Evolutionary conservation across 1,140 invertebrate species (phyloP).

Genomic region (Drosophila saltans): DNA sequence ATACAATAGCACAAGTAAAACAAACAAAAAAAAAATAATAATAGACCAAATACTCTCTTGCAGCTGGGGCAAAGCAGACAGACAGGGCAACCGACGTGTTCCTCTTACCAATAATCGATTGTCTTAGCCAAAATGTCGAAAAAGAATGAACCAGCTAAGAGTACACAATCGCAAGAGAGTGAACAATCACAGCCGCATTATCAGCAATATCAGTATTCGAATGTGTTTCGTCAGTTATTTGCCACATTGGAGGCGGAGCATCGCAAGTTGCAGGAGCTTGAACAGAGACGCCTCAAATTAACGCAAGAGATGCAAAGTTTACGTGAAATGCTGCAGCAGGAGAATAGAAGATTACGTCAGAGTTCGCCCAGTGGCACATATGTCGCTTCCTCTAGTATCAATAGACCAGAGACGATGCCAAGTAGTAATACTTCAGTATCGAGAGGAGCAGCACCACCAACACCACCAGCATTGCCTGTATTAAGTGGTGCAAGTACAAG

Average conservation of each 20-base stretch:
- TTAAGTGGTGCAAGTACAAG: too few relatives aligned
- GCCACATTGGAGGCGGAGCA: slow-evolving; percentile 43
- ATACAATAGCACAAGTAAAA: not conserved
- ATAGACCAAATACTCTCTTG: not conserved
- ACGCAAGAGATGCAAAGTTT: slow-evolving; percentile 40
- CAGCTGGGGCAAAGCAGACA: too few relatives aligned
- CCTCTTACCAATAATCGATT: too few relatives aligned
- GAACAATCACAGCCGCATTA: not conserved
- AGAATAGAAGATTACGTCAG: slow-evolving; percentile 24
- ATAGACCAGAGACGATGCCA: too few relatives aligned
- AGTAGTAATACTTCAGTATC: too few relatives aligned
- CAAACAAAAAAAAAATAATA: not conserved
- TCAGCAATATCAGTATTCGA: not conserved
- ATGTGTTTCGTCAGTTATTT: slow-evolving; percentile 28
- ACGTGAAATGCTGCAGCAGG: slow-evolving; percentile 18
- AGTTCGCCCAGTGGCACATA: not conserved
- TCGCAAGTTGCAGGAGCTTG: slow-evolving; percentile 37
- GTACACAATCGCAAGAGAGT: not conserved
- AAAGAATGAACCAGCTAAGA: not conserved
- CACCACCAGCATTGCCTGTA: not conserved
- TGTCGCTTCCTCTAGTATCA: not conserved
- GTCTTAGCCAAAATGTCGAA: not conserved
- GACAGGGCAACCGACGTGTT: too few relatives aligned
- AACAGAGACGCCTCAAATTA: slow-evolving; percentile 25
- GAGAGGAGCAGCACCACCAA: not conserved